Conservation (phyloP, 2,797 vertebrate species). For the Melanogrammus aeglefinus region DNA sequence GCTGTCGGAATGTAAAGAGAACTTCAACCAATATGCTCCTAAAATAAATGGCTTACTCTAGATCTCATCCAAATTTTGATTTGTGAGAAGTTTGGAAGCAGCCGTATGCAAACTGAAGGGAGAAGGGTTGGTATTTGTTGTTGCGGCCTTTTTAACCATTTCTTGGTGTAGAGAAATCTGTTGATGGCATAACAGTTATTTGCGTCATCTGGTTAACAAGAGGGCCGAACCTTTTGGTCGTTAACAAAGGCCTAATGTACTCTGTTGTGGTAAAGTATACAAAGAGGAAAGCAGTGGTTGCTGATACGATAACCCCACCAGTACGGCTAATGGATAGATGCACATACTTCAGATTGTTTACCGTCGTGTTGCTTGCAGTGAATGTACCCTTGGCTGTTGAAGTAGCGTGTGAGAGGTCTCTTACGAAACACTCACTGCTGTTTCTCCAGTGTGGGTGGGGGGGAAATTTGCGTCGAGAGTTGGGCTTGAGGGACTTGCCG, state of each 20-base stretch:
- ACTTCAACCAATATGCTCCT: no score
- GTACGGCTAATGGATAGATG: not conserved
- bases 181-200: not conserved
- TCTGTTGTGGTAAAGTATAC: not conserved
- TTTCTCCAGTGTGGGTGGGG: not conserved
- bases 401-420: not conserved
- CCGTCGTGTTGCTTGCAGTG: not conserved
- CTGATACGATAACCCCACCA: not conserved
- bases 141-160: no score
- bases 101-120: not conserved
- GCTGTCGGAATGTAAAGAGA: no score
- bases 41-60: no score
- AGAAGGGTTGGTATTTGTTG: not conserved
- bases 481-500: not conserved
- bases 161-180: not conserved
- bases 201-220: no score
- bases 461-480: not conserved
- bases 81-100: not conserved
- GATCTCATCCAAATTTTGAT: no score
- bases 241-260: not conserved
- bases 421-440: not conserved
- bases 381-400: not conserved
- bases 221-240: not conserved
- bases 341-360: not conserved
- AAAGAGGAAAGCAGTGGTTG: not conserved